Evolutionary conservation across 1,140 invertebrate genomes (phyloP).

Genomic region (Leptonema lineaticorne): DNA sequence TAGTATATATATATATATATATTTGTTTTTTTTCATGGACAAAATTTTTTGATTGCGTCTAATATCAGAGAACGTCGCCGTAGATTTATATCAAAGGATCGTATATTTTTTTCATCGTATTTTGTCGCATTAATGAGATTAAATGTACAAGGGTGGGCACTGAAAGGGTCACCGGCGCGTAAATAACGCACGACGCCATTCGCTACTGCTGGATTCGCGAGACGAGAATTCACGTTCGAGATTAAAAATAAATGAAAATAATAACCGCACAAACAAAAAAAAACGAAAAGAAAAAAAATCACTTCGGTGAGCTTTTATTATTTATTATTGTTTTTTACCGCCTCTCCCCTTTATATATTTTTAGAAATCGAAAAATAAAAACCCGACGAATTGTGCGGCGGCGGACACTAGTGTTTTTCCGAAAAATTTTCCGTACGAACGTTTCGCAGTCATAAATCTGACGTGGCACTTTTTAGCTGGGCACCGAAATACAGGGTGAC

Average conservation of each 20-base stretch:
- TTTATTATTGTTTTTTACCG: no score
- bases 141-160: conserved; percentile 14
- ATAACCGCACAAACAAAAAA: not conserved
- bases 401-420: conserved; percentile 6
- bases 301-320: no score
- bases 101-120: not conserved
- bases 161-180: conserved; percentile 14
- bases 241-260: conserved; percentile 24
- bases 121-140: conserved; percentile 18
- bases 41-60: conserved; percentile 1
- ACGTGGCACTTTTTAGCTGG: not conserved
- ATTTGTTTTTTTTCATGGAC: not conserved
- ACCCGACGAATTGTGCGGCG: conserved; percentile 4
- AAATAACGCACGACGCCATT: conserved; percentile 16
- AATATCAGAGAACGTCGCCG: not conserved
- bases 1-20: no score
- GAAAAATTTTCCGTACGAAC: conserved; percentile 6
- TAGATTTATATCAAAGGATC: conserved; percentile 14
- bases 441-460: conserved; percentile 17
- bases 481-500: not conserved
- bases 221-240: no score
- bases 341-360: not conserved
- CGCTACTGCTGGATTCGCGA: conserved; percentile 1
- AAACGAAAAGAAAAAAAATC: not conserved
- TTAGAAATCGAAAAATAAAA: not conserved